phyloP scores from a whole-genome alignment of 2,113 vertebrate species.

The Shinisaurus crocodilurus region DNA sequence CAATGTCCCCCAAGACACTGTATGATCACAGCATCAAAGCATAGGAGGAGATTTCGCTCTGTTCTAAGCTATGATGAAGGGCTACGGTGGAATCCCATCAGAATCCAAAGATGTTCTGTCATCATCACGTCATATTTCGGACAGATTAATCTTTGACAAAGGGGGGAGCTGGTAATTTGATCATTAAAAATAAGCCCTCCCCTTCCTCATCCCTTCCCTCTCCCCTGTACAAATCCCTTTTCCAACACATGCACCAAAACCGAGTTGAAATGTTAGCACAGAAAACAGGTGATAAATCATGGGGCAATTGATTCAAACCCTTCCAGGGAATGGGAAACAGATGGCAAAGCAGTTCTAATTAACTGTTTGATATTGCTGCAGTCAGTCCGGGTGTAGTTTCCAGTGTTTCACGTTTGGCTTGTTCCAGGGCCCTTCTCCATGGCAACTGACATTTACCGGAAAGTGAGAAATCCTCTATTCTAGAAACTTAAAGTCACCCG shows the following conservation, averaged over 20 bases:
- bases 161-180: slow-evolving; percentile 39
- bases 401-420: slow-evolving; percentile 71
- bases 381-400: slow-evolving; percentile 66
- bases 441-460: slow-evolving; percentile 75
- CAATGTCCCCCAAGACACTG: neutral
- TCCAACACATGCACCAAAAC: slow-evolving; percentile 62
- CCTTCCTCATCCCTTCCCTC: neutral
- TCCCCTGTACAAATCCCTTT: slow-evolving; percentile 47
- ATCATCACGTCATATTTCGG: neutral
- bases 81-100: slow-evolving; percentile 9
- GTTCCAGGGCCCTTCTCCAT: slow-evolving; percentile 73
- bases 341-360: slow-evolving; percentile 76
- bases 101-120: slow-evolving; percentile 30
- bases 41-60: slow-evolving; percentile 21
- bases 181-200: slow-evolving; percentile 29
- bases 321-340: slow-evolving; percentile 78
- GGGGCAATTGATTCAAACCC: slow-evolving; percentile 68
- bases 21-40: slow-evolving; percentile 43
- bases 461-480: slow-evolving; percentile 65
- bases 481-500: slow-evolving; percentile 50
- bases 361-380: slow-evolving; percentile 68
- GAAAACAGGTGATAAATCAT: slow-evolving; percentile 83
- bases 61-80: slow-evolving; percentile 14
- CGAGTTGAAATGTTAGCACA: slow-evolving; percentile 56
- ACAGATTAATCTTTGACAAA: slow-evolving; percentile 41